These are phyloP conservation scores for Urocynchramus pylzowi DNA, from an alignment of 2,113 vertebrate species.

Conservation along the genomic window DNA sequence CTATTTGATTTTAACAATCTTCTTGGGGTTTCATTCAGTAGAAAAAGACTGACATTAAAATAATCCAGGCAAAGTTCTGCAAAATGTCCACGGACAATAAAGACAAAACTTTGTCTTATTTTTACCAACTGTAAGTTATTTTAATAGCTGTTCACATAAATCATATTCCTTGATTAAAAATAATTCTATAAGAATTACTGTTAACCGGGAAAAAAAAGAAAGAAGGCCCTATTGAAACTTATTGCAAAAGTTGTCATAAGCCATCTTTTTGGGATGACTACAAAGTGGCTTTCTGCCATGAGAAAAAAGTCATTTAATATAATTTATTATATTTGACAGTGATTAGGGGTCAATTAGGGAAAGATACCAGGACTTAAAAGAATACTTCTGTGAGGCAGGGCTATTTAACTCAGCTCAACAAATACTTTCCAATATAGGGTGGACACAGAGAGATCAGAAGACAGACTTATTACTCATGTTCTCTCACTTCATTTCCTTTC, in stretches of 20 bases:
- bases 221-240: background rate
- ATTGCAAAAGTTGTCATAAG: background rate
- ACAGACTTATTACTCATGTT: background rate
- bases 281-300: background rate
- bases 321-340: background rate
- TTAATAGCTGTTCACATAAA: background rate
- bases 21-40: background rate
- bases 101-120: background rate
- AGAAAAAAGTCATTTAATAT: background rate
- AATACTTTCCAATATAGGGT: background rate
- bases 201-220: background rate
- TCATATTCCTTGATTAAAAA: background rate
- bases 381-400: background rate
- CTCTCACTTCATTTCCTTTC: background rate
- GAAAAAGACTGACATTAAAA: background rate
- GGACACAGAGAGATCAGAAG: background rate
- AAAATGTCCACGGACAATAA: background rate
- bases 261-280: background rate
- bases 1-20: background rate
- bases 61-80: background rate
- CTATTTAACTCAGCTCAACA: background rate
- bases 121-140: background rate
- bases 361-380: background rate
- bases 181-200: background rate
- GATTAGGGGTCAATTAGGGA: background rate